Conservation (phyloP, 1,140 invertebrate genomes). For the Aphelinus atriplicis region DNA sequence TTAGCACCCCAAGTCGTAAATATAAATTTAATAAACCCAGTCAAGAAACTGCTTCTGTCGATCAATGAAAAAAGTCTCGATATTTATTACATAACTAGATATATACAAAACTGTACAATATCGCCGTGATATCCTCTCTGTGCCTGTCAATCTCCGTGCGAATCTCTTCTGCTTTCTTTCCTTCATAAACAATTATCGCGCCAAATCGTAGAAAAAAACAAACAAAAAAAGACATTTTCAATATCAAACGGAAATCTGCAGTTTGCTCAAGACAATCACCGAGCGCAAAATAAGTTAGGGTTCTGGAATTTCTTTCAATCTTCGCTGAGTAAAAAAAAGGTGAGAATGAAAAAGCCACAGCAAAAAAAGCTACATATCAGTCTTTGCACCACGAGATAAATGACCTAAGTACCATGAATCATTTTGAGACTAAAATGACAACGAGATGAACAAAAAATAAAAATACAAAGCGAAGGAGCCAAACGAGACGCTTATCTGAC, state of each 20-base stretch:
- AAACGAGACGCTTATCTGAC: constrained; percentile 13
- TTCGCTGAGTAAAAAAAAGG: not conserved
- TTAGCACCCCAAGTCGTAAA: constrained; percentile 22
- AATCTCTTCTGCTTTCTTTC: constrained; percentile 33
- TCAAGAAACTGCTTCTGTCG: constrained; percentile 28
- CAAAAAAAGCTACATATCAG: constrained; percentile 29
- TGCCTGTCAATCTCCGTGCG: constrained; percentile 21
- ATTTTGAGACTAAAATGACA: constrained; percentile 14
- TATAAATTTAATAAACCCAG: constrained; percentile 19
- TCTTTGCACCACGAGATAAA: constrained; percentile 34
- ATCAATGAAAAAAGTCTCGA: constrained; percentile 39
- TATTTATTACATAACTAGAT: constrained; percentile 35
- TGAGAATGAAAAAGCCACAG: constrained; percentile 1
- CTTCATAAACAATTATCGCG: constrained; percentile 1
- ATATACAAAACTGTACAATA: constrained; percentile 57
- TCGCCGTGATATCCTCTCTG: constrained; percentile 40
- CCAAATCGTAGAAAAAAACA: not conserved
- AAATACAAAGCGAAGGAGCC: constrained; percentile 28
- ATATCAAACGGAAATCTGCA: not conserved
- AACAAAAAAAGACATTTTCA: not conserved
- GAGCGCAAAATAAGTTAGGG: no score
- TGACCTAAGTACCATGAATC: constrained; percentile 34
- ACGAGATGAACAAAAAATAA: constrained; percentile 4
- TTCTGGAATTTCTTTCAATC: no score
- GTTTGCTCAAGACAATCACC: not conserved